A percentile compares a stretch with the other conserved stretches of the same genome.
Evolutionary conservation across 1,140 invertebrate genomes (phyloP).

Genomic region (Platorchestia sp.): DNA sequence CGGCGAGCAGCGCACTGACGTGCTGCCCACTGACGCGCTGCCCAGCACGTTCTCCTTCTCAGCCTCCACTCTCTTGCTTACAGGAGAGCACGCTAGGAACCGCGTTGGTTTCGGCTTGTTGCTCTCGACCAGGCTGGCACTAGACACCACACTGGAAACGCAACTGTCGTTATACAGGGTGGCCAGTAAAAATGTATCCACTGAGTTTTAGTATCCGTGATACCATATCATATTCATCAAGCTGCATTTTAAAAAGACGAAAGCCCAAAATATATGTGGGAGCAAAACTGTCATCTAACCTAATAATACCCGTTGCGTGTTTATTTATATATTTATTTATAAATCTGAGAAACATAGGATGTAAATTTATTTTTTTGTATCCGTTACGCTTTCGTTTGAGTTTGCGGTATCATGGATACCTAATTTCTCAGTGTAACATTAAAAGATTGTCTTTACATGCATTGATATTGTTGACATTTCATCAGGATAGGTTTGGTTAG

Average conservation of each 20-base stretch:
- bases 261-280: background rate
- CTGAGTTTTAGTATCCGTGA: no score
- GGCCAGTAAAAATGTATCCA: background rate
- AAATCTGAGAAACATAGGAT: no score
- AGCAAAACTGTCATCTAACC: no score
- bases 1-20: background rate
- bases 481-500: background rate
- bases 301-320: no score
- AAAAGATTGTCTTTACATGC: no score
- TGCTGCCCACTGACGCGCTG: background rate
- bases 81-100: background rate
- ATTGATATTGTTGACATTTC: no score
- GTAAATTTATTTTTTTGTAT: background rate
- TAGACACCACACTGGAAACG: background rate
- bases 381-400: no score
- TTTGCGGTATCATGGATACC: no score
- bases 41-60: background rate
- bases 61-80: background rate
- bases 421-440: no score
- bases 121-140: background rate
- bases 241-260: background rate
- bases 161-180: background rate
- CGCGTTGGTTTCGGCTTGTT: slow-evolving; percentile 38
- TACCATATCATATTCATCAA: no score
- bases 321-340: background rate